phyloP scores from a whole-genome alignment of 2,113 vertebrate genomes.

The Miniopterus natalensis region DNA sequence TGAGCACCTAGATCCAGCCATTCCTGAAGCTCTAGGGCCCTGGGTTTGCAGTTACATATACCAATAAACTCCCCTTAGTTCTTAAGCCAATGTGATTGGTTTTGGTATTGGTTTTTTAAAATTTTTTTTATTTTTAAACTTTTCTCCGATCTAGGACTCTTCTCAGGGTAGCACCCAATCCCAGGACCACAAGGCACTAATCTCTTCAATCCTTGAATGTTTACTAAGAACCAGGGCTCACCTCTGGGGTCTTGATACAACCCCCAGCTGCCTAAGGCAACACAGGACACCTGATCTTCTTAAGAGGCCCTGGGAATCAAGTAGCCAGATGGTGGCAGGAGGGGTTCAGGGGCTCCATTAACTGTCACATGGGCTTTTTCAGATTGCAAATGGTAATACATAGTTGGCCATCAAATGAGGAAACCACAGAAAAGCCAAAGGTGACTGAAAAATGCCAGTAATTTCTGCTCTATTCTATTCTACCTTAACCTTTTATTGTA shows the following conservation, averaged over 20 bases:
- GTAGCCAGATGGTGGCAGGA: neutral
- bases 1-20: conserved; percentile 41
- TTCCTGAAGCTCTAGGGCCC: neutral
- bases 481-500: neutral
- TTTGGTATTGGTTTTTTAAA: neutral
- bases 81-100: neutral
- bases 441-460: neutral
- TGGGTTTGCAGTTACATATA: neutral
- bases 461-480: neutral
- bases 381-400: neutral
- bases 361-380: neutral
- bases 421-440: neutral
- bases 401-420: neutral
- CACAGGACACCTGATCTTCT: neutral
- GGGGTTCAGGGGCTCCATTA: neutral
- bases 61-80: neutral
- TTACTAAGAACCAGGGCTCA: neutral
- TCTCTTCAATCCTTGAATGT: neutral
- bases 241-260: neutral
- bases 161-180: neutral
- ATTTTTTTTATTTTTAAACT: neutral
- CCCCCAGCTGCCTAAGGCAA: neutral
- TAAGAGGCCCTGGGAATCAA: neutral
- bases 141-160: neutral
- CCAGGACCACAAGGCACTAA: neutral